Evolutionary conservation across 2,888 invertebrate species (phyloP), one percentile per base, ranked within the genome.

Genomic region (Tetragonula carbonaria): DNA sequence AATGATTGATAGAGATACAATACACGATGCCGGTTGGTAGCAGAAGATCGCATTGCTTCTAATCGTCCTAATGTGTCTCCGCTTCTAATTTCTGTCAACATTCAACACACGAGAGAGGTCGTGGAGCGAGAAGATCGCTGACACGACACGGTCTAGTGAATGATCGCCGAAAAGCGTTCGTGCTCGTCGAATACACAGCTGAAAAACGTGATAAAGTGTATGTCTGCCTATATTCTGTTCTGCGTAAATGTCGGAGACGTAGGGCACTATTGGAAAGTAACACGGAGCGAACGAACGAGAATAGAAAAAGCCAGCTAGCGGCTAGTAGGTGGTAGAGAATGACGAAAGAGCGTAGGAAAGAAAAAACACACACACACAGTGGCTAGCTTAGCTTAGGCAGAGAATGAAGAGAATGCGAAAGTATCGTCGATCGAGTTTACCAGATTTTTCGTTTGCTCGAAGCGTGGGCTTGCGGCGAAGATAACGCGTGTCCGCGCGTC

Each of bases 371-470:
- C 33, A 33, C 33, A 33, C 28, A 28, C 28, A 28, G 28, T 1
- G 14, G 18, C 33, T 8, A 28, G 6, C 11, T n/a, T 13, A 57
- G 21, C 4, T 33, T 21, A 50, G 14, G 4, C 16, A 63, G 21
- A 33, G 11, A 50, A 2, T 13, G 18, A 4, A 28, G 23, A n/a
- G 21, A 45, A 72, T 33, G 38, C 33, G 73, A 68, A 55, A 79
- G 80, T 68, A 68, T 11, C 68, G 63, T 68, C 55, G 33, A 59
- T 74, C 28, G 50, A 59, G 55, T 82, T 76, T 82, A 82, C 82
- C 82, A 82, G 55, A 55, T 62, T n/a, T 59, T 59, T 33, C 67
- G 59, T 53, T 28, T 53, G 55, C 21, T 55, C 55, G 28, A 28
- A 16, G 51, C 45, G 45, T 6, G 21, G 28, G 23, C 65, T 66